A percentile compares a stretch with the other conserved stretches of the same genome.
Conservation (phyloP, 2,888 invertebrate genomes). For the Mimachlamys varia region DNA sequence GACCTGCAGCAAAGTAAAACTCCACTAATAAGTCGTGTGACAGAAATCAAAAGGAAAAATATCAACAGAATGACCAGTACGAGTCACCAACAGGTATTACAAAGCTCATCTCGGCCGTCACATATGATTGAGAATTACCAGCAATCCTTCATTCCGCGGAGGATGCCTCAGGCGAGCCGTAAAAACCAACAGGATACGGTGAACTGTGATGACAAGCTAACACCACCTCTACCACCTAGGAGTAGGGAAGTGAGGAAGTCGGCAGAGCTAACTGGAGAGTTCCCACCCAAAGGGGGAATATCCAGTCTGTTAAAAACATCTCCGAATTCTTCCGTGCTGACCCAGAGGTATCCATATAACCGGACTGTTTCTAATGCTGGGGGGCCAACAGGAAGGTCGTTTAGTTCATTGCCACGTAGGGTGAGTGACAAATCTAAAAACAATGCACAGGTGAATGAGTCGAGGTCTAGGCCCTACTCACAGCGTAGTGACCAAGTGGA, state of each 20-base stretch:
- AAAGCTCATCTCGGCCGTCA: conserved; percentile 30
- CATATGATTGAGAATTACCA: conserved; percentile 36
- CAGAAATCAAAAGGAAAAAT: background rate
- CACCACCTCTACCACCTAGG: conserved; percentile 19
- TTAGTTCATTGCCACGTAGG: background rate
- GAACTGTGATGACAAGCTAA: conserved; percentile 21
- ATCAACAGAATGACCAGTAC: background rate
- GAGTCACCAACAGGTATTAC: background rate
- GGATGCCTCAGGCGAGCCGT: conserved; percentile 10
- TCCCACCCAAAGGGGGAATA: conserved; percentile 34
- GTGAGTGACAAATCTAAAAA: conserved; percentile 13
- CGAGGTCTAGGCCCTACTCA: background rate
- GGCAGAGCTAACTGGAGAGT: background rate
- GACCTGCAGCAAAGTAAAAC: background rate
- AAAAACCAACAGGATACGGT: background rate
- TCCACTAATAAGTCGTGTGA: background rate
- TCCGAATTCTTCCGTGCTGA: background rate
- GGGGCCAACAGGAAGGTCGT: background rate
- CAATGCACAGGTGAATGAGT: conserved; percentile 12
- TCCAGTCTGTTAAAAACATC: conserved; percentile 5
- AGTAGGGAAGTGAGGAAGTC: background rate
- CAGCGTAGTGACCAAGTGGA: background rate
- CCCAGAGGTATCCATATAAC: background rate
- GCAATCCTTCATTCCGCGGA: conserved; percentile 3
- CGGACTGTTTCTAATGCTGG: background rate